phyloP scores from a whole-genome alignment of 2,113 vertebrate species.

The Eidolon helvum region DNA sequence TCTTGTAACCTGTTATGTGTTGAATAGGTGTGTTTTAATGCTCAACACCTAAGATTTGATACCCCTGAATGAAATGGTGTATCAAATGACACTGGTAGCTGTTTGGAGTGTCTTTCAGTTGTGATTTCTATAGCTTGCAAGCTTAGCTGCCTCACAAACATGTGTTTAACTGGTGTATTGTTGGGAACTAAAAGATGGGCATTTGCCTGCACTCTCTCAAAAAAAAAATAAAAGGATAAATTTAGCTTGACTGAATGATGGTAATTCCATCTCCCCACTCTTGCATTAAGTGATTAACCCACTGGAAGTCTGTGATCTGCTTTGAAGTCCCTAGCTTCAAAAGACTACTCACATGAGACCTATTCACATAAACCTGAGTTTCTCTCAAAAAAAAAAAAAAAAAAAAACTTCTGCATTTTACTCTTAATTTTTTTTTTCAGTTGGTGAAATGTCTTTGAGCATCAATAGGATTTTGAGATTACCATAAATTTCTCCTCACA shows the following conservation, averaged over 20 bases:
- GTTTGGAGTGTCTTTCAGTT: background rate
- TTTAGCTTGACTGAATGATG: conserved; percentile 75
- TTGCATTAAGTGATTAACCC: conserved; percentile 81
- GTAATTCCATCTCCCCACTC: conserved; percentile 80
- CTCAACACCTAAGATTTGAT: background rate
- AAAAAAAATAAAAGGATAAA: conserved; percentile 57
- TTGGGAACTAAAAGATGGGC: conserved; percentile 51
- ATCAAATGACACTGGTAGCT: background rate
- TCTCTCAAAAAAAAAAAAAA: conserved; percentile 75
- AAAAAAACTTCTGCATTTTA: conserved; percentile 76
- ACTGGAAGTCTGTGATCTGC: conserved; percentile 79
- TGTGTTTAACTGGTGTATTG: background rate
- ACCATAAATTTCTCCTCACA: conserved; percentile 79
- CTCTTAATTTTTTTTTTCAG: conserved; percentile 78
- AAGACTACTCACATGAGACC: conserved; percentile 77
- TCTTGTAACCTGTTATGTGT: background rate
- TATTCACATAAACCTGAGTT: conserved; percentile 79
- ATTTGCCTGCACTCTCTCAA: background rate
- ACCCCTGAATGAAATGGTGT: background rate
- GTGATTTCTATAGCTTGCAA: background rate
- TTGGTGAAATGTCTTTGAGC: conserved; percentile 80
- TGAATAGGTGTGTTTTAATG: background rate
- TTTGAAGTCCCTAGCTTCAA: conserved; percentile 83
- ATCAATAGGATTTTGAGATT: conserved; percentile 83
- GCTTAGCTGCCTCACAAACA: background rate